Evolutionary conservation across 2,113 vertebrate genomes (phyloP), one percentile per base, ranked within the genome.

Genomic region (Promerops cafer): DNA sequence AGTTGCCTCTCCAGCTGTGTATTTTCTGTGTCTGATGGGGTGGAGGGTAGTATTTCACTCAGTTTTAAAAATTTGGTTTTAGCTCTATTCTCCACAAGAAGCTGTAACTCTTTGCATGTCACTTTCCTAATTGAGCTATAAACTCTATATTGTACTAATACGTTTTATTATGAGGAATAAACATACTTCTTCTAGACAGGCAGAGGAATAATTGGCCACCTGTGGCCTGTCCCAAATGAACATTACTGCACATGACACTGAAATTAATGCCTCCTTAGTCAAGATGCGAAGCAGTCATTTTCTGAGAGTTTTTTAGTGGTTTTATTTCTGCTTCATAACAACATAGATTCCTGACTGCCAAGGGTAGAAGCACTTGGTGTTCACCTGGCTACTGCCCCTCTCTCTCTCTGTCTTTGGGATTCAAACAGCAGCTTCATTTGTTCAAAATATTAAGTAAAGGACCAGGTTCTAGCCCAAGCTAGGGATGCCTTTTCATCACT

Each of bases 161-260:
- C 17, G 9, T 93, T 94, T 94, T 94, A 94, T 91, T 96, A 82
- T 69, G 65, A 83, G 69, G 61, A 89, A 83, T 95, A 93, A 95
- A 89, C 91, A 89, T 44, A 68, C 72, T 85, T 91, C 69, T 95
- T 86, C 72, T 83, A 84, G 80, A 74, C 85, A 95, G 72, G 59
- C 70, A 83, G 84, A 91, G 85, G 61, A 85, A 64, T 87, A 95
- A 89, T 89, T 90, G 82, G 83, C 79, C 47, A 84, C 95, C 85
- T 90, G 79, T 95, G 87, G 60, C 90, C 70, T 45, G 83, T 92
- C 80, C 72, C 74, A 75, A 90, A 57, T 71, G 87, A 85, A 54
- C n/a, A 24, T 49, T 71, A 27, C 63, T 89, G 64, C 75, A 77
- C 30, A 4, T 83, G 75, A 86, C 47, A 26, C 80, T 87, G 63